Conservation (phyloP, 2,113 vertebrate genomes). For the Plectropomus leopardus region DNA sequence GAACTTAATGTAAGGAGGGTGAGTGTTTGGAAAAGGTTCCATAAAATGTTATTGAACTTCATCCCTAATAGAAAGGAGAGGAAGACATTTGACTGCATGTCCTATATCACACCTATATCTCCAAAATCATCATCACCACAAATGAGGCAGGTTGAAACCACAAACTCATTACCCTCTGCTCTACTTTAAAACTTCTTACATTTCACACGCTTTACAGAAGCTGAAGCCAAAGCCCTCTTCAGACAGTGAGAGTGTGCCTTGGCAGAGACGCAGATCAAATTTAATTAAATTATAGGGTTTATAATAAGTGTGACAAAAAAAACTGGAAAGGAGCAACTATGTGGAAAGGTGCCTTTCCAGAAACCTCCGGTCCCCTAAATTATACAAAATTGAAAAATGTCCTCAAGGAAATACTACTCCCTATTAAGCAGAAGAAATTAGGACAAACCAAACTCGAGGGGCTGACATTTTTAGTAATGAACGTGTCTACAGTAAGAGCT, state of each 20-base stretch:
- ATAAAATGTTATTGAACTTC: background rate
- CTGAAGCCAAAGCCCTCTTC: slow-evolving; percentile 3
- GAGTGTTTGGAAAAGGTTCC: background rate
- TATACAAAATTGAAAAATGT: slow-evolving; percentile 42
- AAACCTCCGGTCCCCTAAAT: slow-evolving; percentile 37
- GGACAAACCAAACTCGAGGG: slow-evolving; percentile 48
- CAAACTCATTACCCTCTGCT: background rate
- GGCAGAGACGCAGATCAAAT: slow-evolving; percentile 11
- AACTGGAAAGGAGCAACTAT: slow-evolving; percentile 33
- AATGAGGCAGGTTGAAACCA: background rate
- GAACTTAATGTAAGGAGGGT: background rate
- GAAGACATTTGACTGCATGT: background rate
- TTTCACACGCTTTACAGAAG: background rate
- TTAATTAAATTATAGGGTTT: slow-evolving; percentile 32
- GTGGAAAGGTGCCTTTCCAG: slow-evolving; percentile 31
- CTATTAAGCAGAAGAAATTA: slow-evolving; percentile 37
- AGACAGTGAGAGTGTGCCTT: slow-evolving; percentile 14
- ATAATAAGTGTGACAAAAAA: slow-evolving; percentile 49
- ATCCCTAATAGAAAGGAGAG: background rate
- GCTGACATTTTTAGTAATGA: slow-evolving; percentile 28
- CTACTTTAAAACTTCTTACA: background rate
- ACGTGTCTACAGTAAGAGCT: slow-evolving; percentile 11
- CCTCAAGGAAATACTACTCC: slow-evolving; percentile 41
- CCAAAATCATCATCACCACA: background rate
- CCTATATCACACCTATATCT: background rate